Base-by-base conservation (phyloP, 2,113 vertebrate genomes). In the Petroica traversi region DNA sequence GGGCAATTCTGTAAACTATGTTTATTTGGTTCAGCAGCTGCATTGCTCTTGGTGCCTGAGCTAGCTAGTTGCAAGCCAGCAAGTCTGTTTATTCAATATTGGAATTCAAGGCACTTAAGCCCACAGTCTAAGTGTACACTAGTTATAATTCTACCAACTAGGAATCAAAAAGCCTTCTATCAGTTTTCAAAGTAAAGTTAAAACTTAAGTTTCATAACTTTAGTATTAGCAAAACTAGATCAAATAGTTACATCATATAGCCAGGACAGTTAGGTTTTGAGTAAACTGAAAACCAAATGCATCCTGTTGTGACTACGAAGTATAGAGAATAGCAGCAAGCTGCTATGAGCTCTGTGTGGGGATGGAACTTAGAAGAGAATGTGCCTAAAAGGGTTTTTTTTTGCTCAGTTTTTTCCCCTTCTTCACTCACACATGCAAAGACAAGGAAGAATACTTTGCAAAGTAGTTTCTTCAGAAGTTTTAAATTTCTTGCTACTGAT, bases 381-480 rank as follows among this genome's bases (percentile, higher is more conserved):
- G 58, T 1, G 5, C 48, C 67, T 81, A 72, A 88, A 38, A 55
- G 28, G 29, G 17, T 0, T 20, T 51, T 78, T 78, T 90, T 84
- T 87, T 22, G 55, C 75, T 90, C 83, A 43, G 38, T 49, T 59
- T 92, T 48, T n/a, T 89, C 61, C 31, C 58, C 54, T 74, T 93
- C 71, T 51, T 95, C 34, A 92, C n/a, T 80, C 34, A 67, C 45
- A 74, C 66, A 71, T 51, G 92, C 76, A 67, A 95, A 73, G 48
- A 74, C 57, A 94, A 93, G 69, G 26, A 92, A 94, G 61, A 95
- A 31, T 48, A 85, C 43, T 94, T 95, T 34, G 55, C 26, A 72
- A 79, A 95, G 46, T 34, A 11, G 19, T 63, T 94, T 80, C 59
- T 83, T 82, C 24, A 34, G 40, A 95, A 93, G 49, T 85, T 97